Percentiles rank a stretch among this genome's conserved stretches.
Evolutionary conservation across 2,888 invertebrate genomes (phyloP).

Genomic region (Dryococelus australis): DNA sequence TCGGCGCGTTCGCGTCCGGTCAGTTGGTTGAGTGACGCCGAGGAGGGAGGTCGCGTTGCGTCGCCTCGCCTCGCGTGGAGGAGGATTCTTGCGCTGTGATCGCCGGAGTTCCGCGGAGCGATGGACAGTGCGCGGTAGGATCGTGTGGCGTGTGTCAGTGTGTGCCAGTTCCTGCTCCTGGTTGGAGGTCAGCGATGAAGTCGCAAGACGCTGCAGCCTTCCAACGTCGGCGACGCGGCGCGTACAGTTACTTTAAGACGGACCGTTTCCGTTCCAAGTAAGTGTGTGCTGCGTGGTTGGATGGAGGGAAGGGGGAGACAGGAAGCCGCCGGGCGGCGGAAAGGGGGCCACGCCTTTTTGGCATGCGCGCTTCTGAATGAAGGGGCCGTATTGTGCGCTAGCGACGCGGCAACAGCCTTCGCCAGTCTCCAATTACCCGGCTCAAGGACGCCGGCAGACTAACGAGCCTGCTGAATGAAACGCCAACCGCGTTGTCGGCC

Average conservation of each 20-base stretch:
- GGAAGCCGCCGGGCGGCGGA: background rate
- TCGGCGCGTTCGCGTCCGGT: slow-evolving; percentile 40
- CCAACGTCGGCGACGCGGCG: background rate
- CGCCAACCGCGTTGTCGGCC: background rate
- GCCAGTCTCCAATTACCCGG: background rate
- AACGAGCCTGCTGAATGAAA: background rate
- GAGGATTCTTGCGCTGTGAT: background rate
- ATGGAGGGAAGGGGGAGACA: background rate
- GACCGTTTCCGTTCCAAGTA: slow-evolving; percentile 8
- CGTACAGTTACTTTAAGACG: background rate
- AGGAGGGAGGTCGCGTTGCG: background rate
- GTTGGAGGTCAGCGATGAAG: background rate
- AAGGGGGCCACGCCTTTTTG: background rate
- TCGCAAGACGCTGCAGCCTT: background rate
- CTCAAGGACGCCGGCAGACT: background rate
- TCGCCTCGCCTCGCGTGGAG: background rate
- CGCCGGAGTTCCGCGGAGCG: too few species aligned
- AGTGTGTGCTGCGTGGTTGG: background rate
- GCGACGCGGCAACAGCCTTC: background rate
- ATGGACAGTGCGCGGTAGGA: background rate
- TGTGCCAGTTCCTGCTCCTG: background rate
- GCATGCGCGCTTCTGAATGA: slow-evolving; percentile 16
- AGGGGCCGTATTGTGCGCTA: background rate
- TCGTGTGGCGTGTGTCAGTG: slow-evolving; percentile 19
- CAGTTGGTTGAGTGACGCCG: slow-evolving; percentile 32